phyloP scores from a whole-genome alignment of 2,797 vertebrate genomes.

The Pantherophis alleghaniensis region DNA sequence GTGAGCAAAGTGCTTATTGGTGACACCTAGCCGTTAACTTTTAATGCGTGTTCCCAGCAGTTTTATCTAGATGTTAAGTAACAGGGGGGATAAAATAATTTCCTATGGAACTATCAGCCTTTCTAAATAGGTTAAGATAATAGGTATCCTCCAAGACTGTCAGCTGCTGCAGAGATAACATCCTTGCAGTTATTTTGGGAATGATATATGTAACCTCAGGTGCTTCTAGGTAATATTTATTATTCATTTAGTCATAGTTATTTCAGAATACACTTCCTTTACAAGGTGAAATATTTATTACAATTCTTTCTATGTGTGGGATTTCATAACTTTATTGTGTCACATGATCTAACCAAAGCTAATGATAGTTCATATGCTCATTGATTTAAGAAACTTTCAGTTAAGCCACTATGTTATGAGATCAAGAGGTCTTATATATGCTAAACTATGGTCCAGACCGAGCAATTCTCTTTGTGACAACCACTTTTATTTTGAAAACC shows the following conservation, averaged over 20 bases:
- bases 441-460: not conserved
- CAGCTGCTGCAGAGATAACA: not conserved
- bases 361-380: not conserved
- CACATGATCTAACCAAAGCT: not conserved
- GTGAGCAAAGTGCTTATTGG: not conserved
- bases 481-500: not conserved
- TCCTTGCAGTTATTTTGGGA: not conserved
- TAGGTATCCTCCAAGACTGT: not conserved
- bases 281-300: not conserved
- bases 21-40: not conserved
- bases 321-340: not conserved
- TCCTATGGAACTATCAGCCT: not conserved
- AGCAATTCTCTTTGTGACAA: not conserved
- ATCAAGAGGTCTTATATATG: not conserved
- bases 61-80: not conserved
- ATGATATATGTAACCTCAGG: not conserved
- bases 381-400: not conserved
- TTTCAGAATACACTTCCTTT: not conserved
- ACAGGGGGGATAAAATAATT: not conserved
- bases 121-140: not conserved
- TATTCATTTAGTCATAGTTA: not conserved
- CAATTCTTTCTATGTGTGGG: not conserved
- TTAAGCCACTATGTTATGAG: not conserved
- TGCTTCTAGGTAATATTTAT: not conserved
- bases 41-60: not conserved